These are phyloP conservation scores for Brachionus plicatilis DNA, from an alignment of 1,140 invertebrate species.

Conservation along the genomic window DNA sequence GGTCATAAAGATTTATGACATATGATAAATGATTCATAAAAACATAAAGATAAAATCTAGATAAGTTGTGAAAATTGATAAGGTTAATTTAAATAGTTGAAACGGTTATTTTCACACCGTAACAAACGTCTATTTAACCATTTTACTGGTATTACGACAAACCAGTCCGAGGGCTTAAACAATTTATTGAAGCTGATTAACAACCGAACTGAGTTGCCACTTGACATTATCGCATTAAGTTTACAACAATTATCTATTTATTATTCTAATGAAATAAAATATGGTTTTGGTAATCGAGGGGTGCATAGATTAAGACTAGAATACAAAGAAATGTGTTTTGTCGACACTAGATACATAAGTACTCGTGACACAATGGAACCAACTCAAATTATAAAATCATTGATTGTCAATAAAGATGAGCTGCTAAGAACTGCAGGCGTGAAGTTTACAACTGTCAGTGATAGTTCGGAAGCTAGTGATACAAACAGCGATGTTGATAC, in stretches of 20 bases:
- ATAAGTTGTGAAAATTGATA: too few species aligned
- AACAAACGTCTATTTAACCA: conserved; percentile 1
- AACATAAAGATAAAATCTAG: too few species aligned
- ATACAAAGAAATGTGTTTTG: background rate
- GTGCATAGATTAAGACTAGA: background rate
- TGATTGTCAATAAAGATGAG: background rate
- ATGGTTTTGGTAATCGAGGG: background rate
- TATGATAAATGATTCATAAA: too few species aligned
- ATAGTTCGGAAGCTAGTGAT: background rate
- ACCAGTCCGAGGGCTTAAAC: background rate
- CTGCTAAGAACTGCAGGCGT: background rate
- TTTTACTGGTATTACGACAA: background rate
- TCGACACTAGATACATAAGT: background rate
- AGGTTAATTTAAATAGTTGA: too few species aligned
- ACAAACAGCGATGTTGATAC: background rate
- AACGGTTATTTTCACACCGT: too few species aligned
- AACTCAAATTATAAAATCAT: background rate
- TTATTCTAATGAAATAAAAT: conserved; percentile 4
- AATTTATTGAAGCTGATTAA: background rate
- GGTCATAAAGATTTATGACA: too few species aligned
- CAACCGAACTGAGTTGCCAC: background rate
- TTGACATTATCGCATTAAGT: background rate
- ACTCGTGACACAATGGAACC: background rate
- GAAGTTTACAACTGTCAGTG: background rate
- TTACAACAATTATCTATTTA: background rate